Conservation (phyloP, 37 sponge, comb jelly and placozoan species). For the Corticium candelabrum region DNA sequence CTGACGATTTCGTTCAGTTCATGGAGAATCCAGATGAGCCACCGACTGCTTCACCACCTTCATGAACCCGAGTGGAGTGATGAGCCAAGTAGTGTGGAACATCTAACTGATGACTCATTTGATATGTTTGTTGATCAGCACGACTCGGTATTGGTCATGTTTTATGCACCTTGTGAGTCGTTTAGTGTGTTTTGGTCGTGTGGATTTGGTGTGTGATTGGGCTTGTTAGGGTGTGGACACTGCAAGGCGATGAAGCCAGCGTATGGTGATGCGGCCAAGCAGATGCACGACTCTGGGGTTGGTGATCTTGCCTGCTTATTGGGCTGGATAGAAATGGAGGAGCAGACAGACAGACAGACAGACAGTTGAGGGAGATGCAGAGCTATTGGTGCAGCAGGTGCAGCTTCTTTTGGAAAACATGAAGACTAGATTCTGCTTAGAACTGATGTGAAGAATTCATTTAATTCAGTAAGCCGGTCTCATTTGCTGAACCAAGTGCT, state of each 20-base stretch:
- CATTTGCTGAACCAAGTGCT: no score
- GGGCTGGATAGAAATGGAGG: no score
- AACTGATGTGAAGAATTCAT: no score
- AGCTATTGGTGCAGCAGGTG: no score
- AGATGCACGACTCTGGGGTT: not conserved
- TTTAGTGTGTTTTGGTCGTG: not conserved
- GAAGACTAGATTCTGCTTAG: no score
- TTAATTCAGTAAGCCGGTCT: no score
- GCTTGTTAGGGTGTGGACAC: conserved; percentile 75
- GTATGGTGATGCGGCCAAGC: not conserved
- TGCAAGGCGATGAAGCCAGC: conserved; percentile 35
- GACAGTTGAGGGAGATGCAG: no score
- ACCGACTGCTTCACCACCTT: not conserved
- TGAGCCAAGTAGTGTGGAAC: conserved; percentile 62
- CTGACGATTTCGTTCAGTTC: conserved; percentile 45
- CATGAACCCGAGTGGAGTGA: conserved; percentile 44
- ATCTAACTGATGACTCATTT: conserved; percentile 62
- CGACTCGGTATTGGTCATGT: conserved; percentile 61
- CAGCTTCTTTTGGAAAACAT: no score
- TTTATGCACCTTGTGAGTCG: not conserved
- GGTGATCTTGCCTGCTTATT: no score
- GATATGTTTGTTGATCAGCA: conserved; percentile 42
- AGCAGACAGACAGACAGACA: no score
- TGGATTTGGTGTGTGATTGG: not conserved
- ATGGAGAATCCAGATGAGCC: conserved; percentile 38